A percentile compares a stretch with the other conserved stretches of the same genome.
Conservation (phyloP, 2,113 vertebrate species). For the Dinomys branickii region DNA sequence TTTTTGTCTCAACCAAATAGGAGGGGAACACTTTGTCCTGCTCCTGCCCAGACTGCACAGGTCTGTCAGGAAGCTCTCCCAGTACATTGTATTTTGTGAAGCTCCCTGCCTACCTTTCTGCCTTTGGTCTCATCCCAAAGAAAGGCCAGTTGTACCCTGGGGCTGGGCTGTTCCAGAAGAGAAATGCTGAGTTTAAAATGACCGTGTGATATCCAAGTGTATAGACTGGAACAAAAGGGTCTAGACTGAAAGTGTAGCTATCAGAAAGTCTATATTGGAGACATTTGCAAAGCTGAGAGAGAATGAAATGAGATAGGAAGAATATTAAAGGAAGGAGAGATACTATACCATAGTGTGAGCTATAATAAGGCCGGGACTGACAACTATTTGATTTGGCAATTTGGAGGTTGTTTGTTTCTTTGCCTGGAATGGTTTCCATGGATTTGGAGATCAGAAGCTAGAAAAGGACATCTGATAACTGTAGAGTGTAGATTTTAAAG, state of each 20-base stretch:
- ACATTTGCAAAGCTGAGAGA: not conserved
- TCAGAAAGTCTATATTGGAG: not conserved
- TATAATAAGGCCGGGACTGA: not conserved
- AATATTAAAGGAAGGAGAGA: not conserved
- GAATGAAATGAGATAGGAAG: not conserved
- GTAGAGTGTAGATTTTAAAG: not conserved
- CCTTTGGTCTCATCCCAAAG: not conserved
- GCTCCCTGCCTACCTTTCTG: not conserved
- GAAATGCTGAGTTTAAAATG: not conserved
- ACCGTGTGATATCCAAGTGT: not conserved
- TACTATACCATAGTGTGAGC: rapidly evolving
- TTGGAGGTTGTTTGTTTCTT: not conserved
- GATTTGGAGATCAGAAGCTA: not conserved
- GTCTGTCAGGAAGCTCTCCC: not conserved
- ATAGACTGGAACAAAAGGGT: not conserved
- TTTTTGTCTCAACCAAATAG: not conserved
- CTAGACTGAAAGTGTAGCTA: not conserved
- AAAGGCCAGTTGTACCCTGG: not conserved
- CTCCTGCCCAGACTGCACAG: not conserved
- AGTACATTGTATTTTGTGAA: not conserved
- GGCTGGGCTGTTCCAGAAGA: not conserved
- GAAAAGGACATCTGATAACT: not conserved
- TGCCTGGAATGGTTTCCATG: not conserved
- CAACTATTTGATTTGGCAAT: too few relatives aligned
- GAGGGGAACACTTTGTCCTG: not conserved